Percentiles rank a stretch among this genome's conserved stretches.
phyloP scores from a whole-genome alignment of 1,140 invertebrate species.

The Babylonia areolata region DNA sequence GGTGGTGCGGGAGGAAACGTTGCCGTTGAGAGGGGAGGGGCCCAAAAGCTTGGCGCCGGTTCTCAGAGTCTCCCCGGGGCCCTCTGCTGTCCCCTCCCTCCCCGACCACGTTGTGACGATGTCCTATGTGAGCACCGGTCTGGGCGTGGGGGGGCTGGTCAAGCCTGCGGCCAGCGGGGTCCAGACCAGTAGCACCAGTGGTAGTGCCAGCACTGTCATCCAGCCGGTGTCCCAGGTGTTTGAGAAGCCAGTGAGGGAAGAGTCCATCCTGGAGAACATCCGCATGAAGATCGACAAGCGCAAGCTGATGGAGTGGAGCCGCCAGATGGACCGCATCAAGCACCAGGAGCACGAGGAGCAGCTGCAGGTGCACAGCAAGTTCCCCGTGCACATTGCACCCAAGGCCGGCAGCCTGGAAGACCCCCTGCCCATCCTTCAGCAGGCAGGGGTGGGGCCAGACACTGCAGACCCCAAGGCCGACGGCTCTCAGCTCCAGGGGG shows the following conservation, averaged over 20 bases:
- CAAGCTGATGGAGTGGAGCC: conserved; percentile 48
- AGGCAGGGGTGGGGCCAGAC: conserved; percentile 7
- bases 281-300: conserved; percentile 50
- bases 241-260: conserved; percentile 37
- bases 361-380: conserved; percentile 44
- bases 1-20: conserved; percentile 49
- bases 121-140: not conserved
- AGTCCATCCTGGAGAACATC: conserved; percentile 46
- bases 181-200: not conserved
- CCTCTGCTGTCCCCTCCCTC: not conserved
- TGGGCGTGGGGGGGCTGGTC: not conserved
- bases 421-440: not conserved
- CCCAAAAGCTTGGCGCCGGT: no score
- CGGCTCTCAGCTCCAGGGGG: not conserved
- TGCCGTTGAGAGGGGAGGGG: conserved; percentile 34
- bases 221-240: not conserved
- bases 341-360: conserved; percentile 39
- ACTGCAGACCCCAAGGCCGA: not conserved
- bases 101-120: no score
- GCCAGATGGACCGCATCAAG: conserved; percentile 45
- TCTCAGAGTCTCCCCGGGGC: not conserved
- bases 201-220: not conserved
- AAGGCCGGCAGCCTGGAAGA: conserved; percentile 20
- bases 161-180: not conserved
- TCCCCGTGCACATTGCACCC: conserved; percentile 42